Evolutionary conservation across 2,888 invertebrate species (phyloP).

Genomic region (Chrysolina haemoptera): DNA sequence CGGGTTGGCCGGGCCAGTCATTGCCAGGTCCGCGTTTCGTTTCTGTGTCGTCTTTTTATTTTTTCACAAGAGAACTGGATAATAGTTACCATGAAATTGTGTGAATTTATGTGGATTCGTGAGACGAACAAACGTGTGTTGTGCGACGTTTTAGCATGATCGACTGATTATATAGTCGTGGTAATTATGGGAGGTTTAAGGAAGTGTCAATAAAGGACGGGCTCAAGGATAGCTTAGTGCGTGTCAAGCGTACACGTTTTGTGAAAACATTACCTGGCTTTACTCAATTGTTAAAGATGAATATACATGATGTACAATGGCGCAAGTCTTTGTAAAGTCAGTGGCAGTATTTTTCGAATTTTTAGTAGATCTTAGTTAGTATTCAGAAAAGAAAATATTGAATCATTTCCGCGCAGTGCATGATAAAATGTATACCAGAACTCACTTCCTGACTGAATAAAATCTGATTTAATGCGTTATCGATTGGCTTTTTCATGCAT

Average conservation of each 20-base stretch:
- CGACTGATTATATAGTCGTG: neutral
- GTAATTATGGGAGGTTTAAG: neutral
- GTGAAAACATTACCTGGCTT: neutral
- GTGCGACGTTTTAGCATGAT: conserved; percentile 17
- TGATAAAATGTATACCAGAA: no score
- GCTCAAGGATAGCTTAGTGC: neutral
- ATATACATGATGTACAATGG: neutral
- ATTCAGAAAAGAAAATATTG: no score
- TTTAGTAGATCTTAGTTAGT: no score
- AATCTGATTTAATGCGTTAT: no score
- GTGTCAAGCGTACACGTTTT: neutral
- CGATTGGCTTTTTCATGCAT: no score
- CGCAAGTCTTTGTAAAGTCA: neutral
- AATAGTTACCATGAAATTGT: neutral
- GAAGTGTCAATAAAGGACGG: conserved; percentile 2
- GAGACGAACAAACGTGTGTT: neutral
- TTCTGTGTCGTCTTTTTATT: conserved; percentile 8
- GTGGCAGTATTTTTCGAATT: no score
- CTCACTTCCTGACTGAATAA: no score
- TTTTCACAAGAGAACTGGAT: no score
- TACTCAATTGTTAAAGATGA: no score
- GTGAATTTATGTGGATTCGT: neutral
- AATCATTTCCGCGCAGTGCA: no score
- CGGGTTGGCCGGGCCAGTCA: conserved; percentile 15
- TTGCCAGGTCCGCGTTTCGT: neutral